Evolutionary conservation across 2,888 invertebrate species (phyloP).

Genomic region (Nematopogon swammerdamellus): DNA sequence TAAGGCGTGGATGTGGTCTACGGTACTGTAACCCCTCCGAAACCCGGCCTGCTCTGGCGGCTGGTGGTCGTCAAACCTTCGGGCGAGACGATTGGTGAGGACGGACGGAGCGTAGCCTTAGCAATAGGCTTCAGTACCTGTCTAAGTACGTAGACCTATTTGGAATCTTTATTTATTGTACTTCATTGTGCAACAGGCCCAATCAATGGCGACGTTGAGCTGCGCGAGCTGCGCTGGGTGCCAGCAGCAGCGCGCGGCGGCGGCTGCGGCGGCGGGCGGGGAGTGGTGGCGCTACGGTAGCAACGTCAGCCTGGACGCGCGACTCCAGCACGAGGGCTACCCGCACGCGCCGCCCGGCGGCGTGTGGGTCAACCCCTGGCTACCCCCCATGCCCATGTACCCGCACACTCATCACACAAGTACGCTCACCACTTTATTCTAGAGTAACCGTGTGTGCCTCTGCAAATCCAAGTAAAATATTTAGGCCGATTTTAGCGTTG

Average conservation of each 20-base stretch:
- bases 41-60: too few relatives aligned
- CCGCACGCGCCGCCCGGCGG: conserved; percentile 17
- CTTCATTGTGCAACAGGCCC: conserved; percentile 50
- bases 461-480: too few relatives aligned
- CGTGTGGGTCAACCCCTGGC: conserved; percentile 7
- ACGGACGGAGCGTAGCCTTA: too few relatives aligned
- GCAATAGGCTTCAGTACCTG: too few relatives aligned
- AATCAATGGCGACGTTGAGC: conserved; percentile 67
- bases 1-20: too few relatives aligned
- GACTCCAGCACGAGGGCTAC: conserved; percentile 16
- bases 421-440: background rate
- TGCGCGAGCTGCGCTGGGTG: conserved; percentile 44
- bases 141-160: too few relatives aligned
- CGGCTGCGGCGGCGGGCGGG: conserved; percentile 34
- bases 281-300: conserved; percentile 40
- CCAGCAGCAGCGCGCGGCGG: conserved; percentile 22
- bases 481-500: too few relatives aligned
- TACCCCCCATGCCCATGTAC: conserved; percentile 18
- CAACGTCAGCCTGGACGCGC: conserved; percentile 39
- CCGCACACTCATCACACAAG: conserved; percentile 20
- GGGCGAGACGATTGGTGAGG: too few relatives aligned
- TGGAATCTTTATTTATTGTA: too few relatives aligned
- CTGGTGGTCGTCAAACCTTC: too few relatives aligned
- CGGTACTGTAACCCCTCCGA: too few relatives aligned
- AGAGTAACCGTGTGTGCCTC: too few relatives aligned